phyloP scores from a whole-genome alignment of 2,888 invertebrate species.

The Panorpa germanica region DNA sequence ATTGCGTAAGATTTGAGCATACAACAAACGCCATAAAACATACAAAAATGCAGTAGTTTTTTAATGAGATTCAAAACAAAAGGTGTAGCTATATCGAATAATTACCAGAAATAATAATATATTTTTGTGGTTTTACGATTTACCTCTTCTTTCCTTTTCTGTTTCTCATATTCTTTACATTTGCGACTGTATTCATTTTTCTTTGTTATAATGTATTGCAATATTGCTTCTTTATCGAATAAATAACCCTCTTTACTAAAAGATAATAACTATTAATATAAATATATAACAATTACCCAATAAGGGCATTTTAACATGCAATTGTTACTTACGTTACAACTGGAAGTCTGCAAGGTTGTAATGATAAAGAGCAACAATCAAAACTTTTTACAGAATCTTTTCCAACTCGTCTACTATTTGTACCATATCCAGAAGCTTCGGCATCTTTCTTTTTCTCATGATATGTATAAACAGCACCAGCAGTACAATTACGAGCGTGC shows the following conservation, averaged over 20 bases:
- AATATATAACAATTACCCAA: slow-evolving; percentile 2
- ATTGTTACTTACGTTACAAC: slow-evolving; percentile 52
- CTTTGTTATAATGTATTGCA: slow-evolving; percentile 86
- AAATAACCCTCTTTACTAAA: slow-evolving; percentile 65
- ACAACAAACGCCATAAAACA: too few species aligned
- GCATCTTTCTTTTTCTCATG: slow-evolving; percentile 96
- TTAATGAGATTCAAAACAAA: too few species aligned
- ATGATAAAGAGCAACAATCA: slow-evolving; percentile 90
- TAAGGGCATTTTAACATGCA: slow-evolving; percentile 1
- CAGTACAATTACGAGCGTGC: slow-evolving; percentile 96
- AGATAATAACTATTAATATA: slow-evolving; percentile 9
- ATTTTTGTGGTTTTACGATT: too few species aligned
- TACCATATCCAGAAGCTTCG: slow-evolving; percentile 83
- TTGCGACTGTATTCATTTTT: slow-evolving; percentile 81
- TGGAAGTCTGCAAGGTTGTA: slow-evolving; percentile 91
- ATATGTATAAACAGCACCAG: slow-evolving; percentile 95
- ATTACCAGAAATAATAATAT: too few species aligned
- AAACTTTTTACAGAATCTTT: slow-evolving; percentile 61
- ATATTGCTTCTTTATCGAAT: slow-evolving; percentile 91
- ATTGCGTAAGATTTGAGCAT: too few species aligned
- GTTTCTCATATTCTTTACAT: slow-evolving; percentile 80
- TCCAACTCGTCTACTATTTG: slow-evolving; percentile 67
- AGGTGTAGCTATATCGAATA: too few species aligned
- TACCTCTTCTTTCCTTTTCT: slow-evolving; percentile 59
- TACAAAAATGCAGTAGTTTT: too few species aligned